Evolutionary conservation across 2,888 invertebrate species (phyloP), one percentile per base, ranked within the genome.

Genomic region (Empis stercorea): DNA sequence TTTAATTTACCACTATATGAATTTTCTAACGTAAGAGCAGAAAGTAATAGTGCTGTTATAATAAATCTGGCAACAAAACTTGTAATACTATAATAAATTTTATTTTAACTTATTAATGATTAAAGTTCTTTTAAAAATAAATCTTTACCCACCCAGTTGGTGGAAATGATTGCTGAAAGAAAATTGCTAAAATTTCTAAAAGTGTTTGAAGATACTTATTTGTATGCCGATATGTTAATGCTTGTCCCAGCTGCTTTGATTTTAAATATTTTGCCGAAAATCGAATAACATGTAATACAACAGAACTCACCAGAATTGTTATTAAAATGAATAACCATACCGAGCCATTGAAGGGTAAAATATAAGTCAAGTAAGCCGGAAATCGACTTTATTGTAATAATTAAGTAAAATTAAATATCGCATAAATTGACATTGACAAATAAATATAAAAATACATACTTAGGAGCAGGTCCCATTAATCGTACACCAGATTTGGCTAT

Each of bases 1-100:
- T 67, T 67, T 1, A 68, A 46, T 43, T 64, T 63, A 1, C 68
- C 66, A 47, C 66, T 65, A 51, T 67, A 68, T 9, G 61, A 63
- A 47, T 66, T 64, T 51, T 67, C 66, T 53, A 67, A 47, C 0
- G 66, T 67, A 2, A 67, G 59, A 1, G 62, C 63, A 6, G 66
- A 64, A 44, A 64, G 56, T 0, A 67, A 51, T 11, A 67, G 47
- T 1, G 60, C 56, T 11, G 60, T 58, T 43, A 66, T 32, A 51
- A 64, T 64, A 11, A 66, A 56, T 1, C 66, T 59, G 0, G 58
- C 53, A 1, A 63, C 60, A 41, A 58, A 59, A 3, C 57, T 55
- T 30, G 56, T 44, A 9, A 65, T 55, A 4, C 66, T 66, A 11
- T 6, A 39, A 43, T 40, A 30, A 14, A 27, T 39, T 45, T n/a